A percentile compares a stretch with the other conserved stretches of the same genome.
These are phyloP conservation scores for Copidosoma floridanum DNA, from an alignment of 1,140 invertebrate genomes.

Conservation along the genomic window DNA sequence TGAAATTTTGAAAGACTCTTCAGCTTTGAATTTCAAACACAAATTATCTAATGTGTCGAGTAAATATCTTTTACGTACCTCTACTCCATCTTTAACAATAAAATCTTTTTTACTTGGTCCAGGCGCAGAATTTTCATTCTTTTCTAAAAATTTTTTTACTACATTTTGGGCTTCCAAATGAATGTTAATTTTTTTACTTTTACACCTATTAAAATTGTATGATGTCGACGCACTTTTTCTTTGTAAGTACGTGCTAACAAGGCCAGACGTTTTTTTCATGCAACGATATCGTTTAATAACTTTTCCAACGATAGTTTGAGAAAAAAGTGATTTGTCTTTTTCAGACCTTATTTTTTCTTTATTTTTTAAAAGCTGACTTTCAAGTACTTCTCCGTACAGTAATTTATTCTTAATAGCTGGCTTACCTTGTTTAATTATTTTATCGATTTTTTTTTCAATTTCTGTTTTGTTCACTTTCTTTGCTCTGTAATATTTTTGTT, in stretches of 20 bases:
- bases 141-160: slow-evolving; percentile 29
- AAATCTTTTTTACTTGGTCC: slow-evolving; percentile 34
- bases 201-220: not conserved
- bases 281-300: slow-evolving; percentile 1
- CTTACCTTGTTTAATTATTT: not conserved
- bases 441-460: not conserved
- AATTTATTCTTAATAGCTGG: not conserved
- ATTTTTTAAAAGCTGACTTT: too few relatives aligned
- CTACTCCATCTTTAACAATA: slow-evolving; percentile 31
- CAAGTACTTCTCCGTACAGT: not conserved
- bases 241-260: not conserved
- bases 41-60: slow-evolving; percentile 30
- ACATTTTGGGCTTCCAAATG: not conserved
- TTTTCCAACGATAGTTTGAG: not conserved
- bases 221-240: not conserved
- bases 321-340: not conserved
- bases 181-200: not conserved
- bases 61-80: slow-evolving; percentile 31
- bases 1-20: slow-evolving; percentile 12
- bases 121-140: slow-evolving; percentile 28
- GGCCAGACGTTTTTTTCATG: not conserved
- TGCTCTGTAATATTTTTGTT: too few relatives aligned
- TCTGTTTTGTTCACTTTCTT: too few relatives aligned
- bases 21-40: slow-evolving; percentile 18
- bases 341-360: too few relatives aligned